A percentile compares a stretch with the other conserved stretches of the same genome.
Conservation (phyloP, 2,888 invertebrate genomes). For the Coleophora flavipennella region DNA sequence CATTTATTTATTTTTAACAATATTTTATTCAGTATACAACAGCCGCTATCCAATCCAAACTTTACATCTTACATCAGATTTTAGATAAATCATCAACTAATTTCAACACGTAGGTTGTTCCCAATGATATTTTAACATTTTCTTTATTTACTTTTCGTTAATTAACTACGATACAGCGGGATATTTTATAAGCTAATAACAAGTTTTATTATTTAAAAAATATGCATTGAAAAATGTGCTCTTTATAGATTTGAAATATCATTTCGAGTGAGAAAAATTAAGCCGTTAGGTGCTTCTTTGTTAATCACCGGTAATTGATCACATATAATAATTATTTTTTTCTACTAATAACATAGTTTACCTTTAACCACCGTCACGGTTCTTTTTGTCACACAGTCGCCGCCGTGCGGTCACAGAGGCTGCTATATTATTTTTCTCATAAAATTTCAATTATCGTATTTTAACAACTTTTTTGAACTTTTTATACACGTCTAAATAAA, state of each 20-base stretch:
- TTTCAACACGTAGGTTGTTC: slow-evolving; percentile 24
- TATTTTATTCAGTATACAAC: slow-evolving; percentile 8
- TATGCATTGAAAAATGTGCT: slow-evolving; percentile 42
- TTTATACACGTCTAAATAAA: too few species aligned
- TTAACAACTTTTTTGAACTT: too few species aligned
- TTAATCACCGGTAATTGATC: too few species aligned
- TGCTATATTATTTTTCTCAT: too few species aligned
- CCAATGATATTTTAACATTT: slow-evolving; percentile 26
- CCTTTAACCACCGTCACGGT: too few species aligned
- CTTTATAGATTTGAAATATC: slow-evolving; percentile 18
- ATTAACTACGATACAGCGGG: slow-evolving; percentile 39
- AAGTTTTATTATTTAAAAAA: slow-evolving; percentile 27
- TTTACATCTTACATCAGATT: slow-evolving; percentile 15
- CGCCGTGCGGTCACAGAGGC: too few species aligned
- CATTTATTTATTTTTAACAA: too few species aligned
- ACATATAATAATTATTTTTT: too few species aligned
- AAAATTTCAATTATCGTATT: too few species aligned
- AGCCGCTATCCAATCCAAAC: slow-evolving; percentile 14
- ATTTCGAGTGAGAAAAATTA: slow-evolving; percentile 19
- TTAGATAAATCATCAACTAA: slow-evolving; percentile 26
- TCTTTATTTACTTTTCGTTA: slow-evolving; percentile 26
- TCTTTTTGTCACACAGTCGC: too few species aligned
- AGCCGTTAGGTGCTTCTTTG: slow-evolving; percentile 1
- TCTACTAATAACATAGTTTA: too few species aligned
- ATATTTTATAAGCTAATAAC: slow-evolving; percentile 57